Percentiles rank a stretch among this genome's conserved stretches.
These are phyloP conservation scores for Phrynocephalus versicolor DNA, from an alignment of 2,113 vertebrate genomes.

Conservation along the genomic window DNA sequence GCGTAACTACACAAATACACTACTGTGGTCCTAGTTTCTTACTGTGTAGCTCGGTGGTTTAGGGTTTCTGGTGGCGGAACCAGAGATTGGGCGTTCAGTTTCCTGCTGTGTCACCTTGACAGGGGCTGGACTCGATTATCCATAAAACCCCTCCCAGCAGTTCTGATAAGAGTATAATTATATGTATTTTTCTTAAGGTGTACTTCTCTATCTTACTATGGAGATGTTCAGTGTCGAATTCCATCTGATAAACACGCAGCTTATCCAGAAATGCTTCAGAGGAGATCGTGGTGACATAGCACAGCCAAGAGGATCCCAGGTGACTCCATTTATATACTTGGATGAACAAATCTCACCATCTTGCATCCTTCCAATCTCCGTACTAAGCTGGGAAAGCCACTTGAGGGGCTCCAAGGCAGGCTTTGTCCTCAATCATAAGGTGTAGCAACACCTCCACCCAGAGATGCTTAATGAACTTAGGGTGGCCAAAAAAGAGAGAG, in stretches of 20 bases:
- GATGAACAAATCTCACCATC: slow-evolving; percentile 4
- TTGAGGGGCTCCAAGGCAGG: slow-evolving; percentile 9
- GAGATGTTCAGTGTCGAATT: not conserved
- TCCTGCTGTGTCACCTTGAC: too few species aligned
- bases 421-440: slow-evolving; percentile 52
- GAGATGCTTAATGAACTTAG: slow-evolving; percentile 64
- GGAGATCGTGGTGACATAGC: not conserved
- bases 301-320: not conserved
- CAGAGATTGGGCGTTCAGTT: too few species aligned
- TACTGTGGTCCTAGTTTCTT: too few species aligned
- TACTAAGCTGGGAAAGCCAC: slow-evolving; percentile 24
- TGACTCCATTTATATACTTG: not conserved
- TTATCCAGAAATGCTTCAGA: not conserved
- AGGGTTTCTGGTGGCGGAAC: too few species aligned
- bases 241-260: not conserved
- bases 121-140: too few species aligned
- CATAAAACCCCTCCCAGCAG: too few species aligned
- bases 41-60: too few species aligned
- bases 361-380: slow-evolving; percentile 25
- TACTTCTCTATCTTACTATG: not conserved
- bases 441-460: slow-evolving; percentile 45
- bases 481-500: slow-evolving; percentile 39
- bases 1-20: too few species aligned
- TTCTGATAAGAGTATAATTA: too few species aligned
- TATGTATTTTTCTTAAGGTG: not conserved